phyloP scores from a whole-genome alignment of 2,797 vertebrate genomes.

The Hydrocynus forskahlii region DNA sequence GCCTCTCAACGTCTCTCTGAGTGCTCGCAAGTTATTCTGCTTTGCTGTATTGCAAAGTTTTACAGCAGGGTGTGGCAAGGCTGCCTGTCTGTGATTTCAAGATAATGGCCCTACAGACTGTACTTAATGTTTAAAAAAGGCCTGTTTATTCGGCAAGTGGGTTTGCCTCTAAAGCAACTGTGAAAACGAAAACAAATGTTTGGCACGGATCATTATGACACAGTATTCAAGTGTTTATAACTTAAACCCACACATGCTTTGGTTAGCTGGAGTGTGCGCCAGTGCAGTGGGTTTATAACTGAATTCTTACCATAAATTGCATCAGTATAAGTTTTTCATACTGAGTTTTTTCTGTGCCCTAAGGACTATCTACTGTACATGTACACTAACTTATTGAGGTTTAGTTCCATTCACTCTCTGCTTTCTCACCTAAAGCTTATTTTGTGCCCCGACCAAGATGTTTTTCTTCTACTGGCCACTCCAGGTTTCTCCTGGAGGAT shows the following conservation, averaged over 20 bases:
- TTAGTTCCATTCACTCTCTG: not conserved
- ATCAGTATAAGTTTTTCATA: not conserved
- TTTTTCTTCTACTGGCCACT: not conserved
- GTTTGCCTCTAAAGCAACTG: constrained; percentile 57
- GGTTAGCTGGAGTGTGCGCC: not conserved
- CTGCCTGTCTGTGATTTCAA: constrained; percentile 39
- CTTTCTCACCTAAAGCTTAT: not conserved
- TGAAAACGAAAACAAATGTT: constrained; percentile 72
- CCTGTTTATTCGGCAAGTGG: constrained; percentile 68
- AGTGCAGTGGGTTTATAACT: not conserved
- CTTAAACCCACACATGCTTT: not conserved
- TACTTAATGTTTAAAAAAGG: constrained; percentile 59
- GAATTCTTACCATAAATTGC: not conserved
- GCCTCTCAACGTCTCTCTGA: not conserved
- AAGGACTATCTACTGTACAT: not conserved
- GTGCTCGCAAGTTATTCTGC: not conserved
- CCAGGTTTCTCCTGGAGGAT: not conserved
- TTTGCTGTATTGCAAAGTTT: constrained; percentile 14
- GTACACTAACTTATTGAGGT: not conserved
- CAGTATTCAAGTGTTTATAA: constrained; percentile 6
- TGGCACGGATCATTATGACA: constrained; percentile 49
- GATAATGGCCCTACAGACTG: constrained; percentile 64
- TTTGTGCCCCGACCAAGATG: not conserved
- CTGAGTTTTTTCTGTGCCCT: not conserved
- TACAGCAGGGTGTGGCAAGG: constrained; percentile 7